These are phyloP conservation scores for Xestia xanthographa DNA, from an alignment of 2,888 invertebrate species.

Conservation along the genomic window DNA sequence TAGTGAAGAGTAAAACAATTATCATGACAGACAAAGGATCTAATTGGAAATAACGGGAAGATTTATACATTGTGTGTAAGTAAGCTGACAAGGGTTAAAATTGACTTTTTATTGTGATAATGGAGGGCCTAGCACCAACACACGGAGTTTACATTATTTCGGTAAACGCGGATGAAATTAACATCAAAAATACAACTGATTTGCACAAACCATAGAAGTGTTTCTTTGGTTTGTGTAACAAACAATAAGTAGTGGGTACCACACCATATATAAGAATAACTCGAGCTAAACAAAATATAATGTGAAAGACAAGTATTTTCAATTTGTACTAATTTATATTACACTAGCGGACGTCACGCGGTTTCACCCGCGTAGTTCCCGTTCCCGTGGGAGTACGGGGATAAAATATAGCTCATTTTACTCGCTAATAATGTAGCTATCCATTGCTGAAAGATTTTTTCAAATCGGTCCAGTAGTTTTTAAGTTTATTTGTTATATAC, in stretches of 20 bases:
- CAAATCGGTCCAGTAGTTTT: no score
- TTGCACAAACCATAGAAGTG: neutral
- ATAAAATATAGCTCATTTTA: no score
- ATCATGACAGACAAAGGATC: neutral
- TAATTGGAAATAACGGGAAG: neutral
- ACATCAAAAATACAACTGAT: neutral
- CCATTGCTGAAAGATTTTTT: no score
- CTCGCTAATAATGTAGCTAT: no score
- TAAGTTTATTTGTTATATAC: no score
- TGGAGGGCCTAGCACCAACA: neutral
- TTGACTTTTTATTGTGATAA: neutral
- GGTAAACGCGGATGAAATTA: neutral
- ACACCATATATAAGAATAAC: neutral
- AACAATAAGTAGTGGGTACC: neutral
- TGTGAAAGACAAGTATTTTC: neutral
- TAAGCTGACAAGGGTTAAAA: neutral
- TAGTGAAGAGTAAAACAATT: neutral
- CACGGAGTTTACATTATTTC: neutral
- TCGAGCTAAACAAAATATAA: neutral
- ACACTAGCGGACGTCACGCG: no score
- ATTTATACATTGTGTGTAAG: neutral
- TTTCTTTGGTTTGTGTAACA: neutral
- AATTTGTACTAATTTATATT: neutral
- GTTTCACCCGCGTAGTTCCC: no score
- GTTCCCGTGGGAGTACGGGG: no score